These are phyloP conservation scores for Hyles lineata DNA, from an alignment of 2,888 invertebrate genomes.

Conservation along the genomic window DNA sequence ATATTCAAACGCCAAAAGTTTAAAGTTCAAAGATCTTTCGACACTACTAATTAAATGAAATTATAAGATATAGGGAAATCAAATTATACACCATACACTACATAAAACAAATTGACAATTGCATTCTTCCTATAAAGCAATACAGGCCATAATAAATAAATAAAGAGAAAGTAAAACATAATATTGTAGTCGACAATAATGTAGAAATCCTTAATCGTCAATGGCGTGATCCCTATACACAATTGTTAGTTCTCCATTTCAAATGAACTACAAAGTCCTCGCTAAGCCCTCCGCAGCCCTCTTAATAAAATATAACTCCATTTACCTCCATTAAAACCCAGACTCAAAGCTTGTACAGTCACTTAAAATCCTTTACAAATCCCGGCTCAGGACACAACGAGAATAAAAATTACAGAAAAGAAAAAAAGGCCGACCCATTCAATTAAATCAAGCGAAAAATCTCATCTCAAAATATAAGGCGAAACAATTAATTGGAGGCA, in stretches of 20 bases:
- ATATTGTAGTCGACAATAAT: not conserved
- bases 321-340: conserved; percentile 19
- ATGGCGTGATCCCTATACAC: not conserved
- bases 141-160: too few species aligned
- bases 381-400: not conserved
- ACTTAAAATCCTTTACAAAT: conserved; percentile 20
- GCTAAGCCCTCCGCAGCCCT: not conserved
- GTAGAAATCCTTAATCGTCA: not conserved
- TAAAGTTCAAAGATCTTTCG: too few species aligned
- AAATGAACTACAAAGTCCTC: not conserved
- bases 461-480: conserved; percentile 45
- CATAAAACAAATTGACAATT: too few species aligned
- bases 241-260: not conserved
- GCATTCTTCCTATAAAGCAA: too few species aligned
- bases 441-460: conserved; percentile 48
- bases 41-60: too few species aligned
- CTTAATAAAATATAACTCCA: conserved; percentile 24
- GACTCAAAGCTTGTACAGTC: conserved; percentile 10
- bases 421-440: conserved; percentile 39
- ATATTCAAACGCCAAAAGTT: too few species aligned
- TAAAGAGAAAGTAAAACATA: too few species aligned
- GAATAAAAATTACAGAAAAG: conserved; percentile 38
- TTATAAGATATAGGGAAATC: too few species aligned
- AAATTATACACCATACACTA: too few species aligned
- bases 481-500: conserved; percentile 51